These are phyloP conservation scores for Dicyrtomina minuta DNA, from an alignment of 2,888 invertebrate species.

Conservation along the genomic window DNA sequence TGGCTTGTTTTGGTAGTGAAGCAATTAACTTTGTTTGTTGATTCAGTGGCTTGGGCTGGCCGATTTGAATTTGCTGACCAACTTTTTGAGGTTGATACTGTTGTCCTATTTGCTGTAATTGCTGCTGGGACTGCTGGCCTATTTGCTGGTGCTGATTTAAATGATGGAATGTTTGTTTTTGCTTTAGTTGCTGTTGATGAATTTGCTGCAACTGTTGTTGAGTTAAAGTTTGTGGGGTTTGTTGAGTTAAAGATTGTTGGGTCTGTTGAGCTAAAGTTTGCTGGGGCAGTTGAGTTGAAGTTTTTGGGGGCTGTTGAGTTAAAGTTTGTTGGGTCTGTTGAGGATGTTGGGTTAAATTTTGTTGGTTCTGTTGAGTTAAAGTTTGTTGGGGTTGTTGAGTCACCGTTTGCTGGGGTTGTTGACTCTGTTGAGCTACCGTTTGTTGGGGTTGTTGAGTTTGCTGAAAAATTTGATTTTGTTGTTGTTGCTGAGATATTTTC, in stretches of 20 bases:
- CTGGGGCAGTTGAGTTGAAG: neutral
- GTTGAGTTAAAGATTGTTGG: neutral
- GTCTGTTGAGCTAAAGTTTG: too few relatives aligned
- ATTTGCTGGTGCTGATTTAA: neutral
- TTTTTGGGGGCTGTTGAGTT: too few relatives aligned
- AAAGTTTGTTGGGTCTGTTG: neutral
- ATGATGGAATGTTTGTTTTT: neutral
- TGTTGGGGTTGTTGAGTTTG: neutral
- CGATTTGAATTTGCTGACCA: too few relatives aligned
- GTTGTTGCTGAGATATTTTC: neutral
- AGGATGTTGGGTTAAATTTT: neutral
- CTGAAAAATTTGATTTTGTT: neutral
- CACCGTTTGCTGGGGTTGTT: too few relatives aligned
- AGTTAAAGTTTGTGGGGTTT: neutral
- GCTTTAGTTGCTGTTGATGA: constrained; percentile 6
- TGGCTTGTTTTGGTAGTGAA: too few relatives aligned
- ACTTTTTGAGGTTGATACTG: too few relatives aligned
- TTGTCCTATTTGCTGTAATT: neutral
- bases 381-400: neutral
- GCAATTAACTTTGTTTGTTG: too few relatives aligned
- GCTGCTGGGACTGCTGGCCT: neutral
- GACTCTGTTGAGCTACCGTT: neutral
- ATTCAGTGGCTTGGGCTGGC: too few relatives aligned
- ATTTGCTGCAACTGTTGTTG: neutral
- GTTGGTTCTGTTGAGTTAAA: neutral